Evolutionary conservation across 2,113 vertebrate species (phyloP), one percentile per base, ranked within the genome.

Genomic region (Thamnophis sirtalis): DNA sequence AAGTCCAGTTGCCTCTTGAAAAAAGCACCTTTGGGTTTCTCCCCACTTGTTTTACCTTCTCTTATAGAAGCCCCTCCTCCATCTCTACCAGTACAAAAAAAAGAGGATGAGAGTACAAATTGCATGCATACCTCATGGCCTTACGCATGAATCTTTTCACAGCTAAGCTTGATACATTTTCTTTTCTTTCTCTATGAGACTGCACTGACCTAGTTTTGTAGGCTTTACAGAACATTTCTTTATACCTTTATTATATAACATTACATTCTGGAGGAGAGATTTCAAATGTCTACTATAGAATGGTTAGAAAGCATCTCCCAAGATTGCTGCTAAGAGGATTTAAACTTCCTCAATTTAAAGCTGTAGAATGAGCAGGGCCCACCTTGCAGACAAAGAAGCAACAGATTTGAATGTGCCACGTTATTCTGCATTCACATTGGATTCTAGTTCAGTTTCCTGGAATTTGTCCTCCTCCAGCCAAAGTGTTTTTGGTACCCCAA

Each of bases 291-390:
- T 89, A 94, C 53, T 84, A 90, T 22, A 92, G 86, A 80, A 63
- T 93, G 91, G 87, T 94, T 95, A 86, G 33, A 90, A 94, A 96
- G 95, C 91, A 94, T 38, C 48, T 84, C 95, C 60, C 63, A 88
- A 93, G 87, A 28, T 96, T 95, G 93, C 87, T 95, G 96, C 90
- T 93, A 93, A 94, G 86, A 93, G 88, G 84, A 96, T 89, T 94
- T 90, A 90, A 92, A 93, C 88, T 94, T 68, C 88, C 58, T 56
- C 91, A 55, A 55, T 95, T 92, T 92, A 95, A 95, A 91, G 51
- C 92, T 50, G 38, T 86, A 60, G 87, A 48, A 38, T 48, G 53
- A n/a, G n/a, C 53, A 93, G 93, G 91, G 28, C 90, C 73, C 56
- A 51, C 50, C 87, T 54, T 93, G 87, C 11, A 91, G 88, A 50